phyloP scores from a whole-genome alignment of 2,888 invertebrate genomes.

The Masnerella sp. region DNA sequence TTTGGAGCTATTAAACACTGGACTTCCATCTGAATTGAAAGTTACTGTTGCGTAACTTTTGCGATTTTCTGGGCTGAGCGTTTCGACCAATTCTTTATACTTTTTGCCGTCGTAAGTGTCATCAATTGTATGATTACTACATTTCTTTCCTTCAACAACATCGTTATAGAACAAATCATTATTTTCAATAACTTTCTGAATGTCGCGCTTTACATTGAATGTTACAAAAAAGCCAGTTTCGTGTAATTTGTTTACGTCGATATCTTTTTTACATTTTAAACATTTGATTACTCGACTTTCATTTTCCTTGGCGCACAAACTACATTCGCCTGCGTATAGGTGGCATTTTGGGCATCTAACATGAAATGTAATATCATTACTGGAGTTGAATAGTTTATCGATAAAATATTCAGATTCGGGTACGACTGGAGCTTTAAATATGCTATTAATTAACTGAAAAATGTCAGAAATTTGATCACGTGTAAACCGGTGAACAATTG shows the following conservation, averaged over 20 bases:
- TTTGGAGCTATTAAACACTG: background rate
- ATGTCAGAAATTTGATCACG: background rate
- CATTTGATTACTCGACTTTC: background rate
- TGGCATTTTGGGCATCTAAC: background rate
- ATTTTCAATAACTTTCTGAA: background rate
- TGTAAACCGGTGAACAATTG: slow-evolving; percentile 5
- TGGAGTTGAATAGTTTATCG: slow-evolving; percentile 5
- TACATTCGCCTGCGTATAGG: background rate
- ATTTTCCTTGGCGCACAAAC: slow-evolving; percentile 2
- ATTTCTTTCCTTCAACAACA: background rate
- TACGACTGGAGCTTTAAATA: slow-evolving; percentile 4
- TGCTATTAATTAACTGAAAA: slow-evolving; percentile 7
- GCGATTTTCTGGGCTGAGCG: background rate
- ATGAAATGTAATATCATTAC: background rate
- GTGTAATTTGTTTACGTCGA: background rate
- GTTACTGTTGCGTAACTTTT: background rate
- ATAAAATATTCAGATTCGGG: background rate
- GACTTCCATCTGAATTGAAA: background rate
- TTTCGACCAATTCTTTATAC: slow-evolving; percentile 9
- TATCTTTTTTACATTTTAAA: background rate
- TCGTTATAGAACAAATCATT: background rate
- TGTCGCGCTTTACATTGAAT: background rate
- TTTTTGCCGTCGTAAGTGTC: slow-evolving; percentile 5
- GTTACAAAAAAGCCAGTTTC: slow-evolving; percentile 8
- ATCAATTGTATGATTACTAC: background rate